Conservation (phyloP, 2,888 invertebrate genomes). For the Catocala nupta region DNA sequence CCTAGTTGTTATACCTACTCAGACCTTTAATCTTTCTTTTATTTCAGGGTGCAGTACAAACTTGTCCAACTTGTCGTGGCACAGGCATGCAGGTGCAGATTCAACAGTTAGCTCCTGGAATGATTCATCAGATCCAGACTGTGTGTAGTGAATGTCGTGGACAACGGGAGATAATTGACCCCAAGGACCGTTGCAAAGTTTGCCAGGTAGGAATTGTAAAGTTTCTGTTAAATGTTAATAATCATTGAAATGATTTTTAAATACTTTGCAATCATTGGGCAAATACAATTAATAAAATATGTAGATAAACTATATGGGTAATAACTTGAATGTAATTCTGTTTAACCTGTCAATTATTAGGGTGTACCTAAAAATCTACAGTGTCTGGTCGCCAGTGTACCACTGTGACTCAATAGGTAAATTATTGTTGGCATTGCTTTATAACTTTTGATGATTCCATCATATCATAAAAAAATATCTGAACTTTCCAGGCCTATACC, state of each 20-base stretch:
- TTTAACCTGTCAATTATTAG: too few species aligned
- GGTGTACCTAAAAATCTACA: too few species aligned
- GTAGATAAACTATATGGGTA: too few species aligned
- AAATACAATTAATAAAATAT: too few species aligned
- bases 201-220: conserved; percentile 87
- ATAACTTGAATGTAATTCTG: too few species aligned
- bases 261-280: neutral
- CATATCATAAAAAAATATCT: too few species aligned
- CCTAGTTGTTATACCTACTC: neutral
- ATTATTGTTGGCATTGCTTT: too few species aligned
- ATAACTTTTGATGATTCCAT: too few species aligned
- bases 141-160: conserved; percentile 96
- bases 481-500: too few species aligned
- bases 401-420: too few species aligned
- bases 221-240: neutral
- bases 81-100: conserved; percentile 92
- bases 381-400: too few species aligned
- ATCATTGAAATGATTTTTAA: neutral
- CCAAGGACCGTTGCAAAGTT: conserved; percentile 97
- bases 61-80: conserved; percentile 95
- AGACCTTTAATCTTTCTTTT: neutral
- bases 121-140: conserved; percentile 96
- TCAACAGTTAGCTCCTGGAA: conserved; percentile 88
- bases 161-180: conserved; percentile 93
- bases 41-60: conserved; percentile 91